Base-by-base conservation (phyloP, 2,888 invertebrate genomes). In the Falcaria lacertinaria region DNA sequence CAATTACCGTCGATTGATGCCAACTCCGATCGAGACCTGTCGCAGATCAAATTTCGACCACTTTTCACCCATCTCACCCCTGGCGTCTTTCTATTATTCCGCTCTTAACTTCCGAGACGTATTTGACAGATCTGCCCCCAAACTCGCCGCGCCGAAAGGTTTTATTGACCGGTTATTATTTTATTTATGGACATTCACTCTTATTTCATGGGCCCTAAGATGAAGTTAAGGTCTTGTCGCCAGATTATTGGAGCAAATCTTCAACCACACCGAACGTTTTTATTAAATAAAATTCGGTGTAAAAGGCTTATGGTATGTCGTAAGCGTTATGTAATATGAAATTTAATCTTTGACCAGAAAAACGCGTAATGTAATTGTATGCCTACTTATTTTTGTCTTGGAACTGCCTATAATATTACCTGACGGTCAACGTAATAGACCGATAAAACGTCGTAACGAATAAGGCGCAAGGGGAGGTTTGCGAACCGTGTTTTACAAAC, bases 111-210 rank as follows among this genome's bases (percentile, higher is more conserved):
- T 62, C 58, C 61, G 71, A 72, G 74, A 75, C 76, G 69, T 74
- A 77, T 84, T 81, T 86, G 88, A 87, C 85, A 86, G 83, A 84
- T 85, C 80, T 73, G 63, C 69, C 67, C 74, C 71, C 64, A 72
- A 69, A 67, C 69, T 67, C 57, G 49, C 44, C 64, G 55, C 67
- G 58, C 54, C 57, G 69, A 77, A 71, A 74, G 75, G 80, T 86
- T 88, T 87, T 87, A 87, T 87, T 84, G 85, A 78, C 78, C 81
- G 76, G 79, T 86, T 89, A 88, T 87, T 87, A 87, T 87, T 88
- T 87, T 80, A 87, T 87, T 89, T 88, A 89, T 87, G 74, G 79
- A 77, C 81, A 79, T 74, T 73, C 77, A 82, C 85, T 87, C 84
- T 77, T 84, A 85, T 87, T 88, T 88, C 85, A 87, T 82, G 72